Evolutionary conservation across 2,888 invertebrate species (phyloP), one percentile per base, ranked within the genome.

Genomic region (Amaurobius ferox): DNA sequence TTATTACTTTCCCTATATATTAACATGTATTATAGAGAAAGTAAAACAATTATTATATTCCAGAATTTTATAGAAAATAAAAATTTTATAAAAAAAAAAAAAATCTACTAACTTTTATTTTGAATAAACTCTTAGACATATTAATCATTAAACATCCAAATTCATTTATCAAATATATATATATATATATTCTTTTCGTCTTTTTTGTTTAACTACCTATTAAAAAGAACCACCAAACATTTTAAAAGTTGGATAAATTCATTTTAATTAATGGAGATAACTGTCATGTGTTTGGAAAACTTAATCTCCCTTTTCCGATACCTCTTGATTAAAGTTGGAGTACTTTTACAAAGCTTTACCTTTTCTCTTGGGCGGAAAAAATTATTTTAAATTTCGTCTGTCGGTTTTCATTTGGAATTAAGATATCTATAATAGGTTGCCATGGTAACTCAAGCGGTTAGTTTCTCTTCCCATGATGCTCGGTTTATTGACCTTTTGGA

Each of bases 281-380:
- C 55, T 55, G 55, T 3, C 55, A 55, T 23, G 55, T 19, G 23
- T 55, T 55, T 55, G 23, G 55, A 23, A 23, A 55, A 19, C 55
- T 19, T 55, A 55, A 23, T 55, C 55, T 11, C 23, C 11, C 55
- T 55, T 55, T 55, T 40, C 32, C 29, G 23, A 40, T 40, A 19
- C 68, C 29, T 11, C 62, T 62, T 40, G 35, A 70, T 70, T 64
- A 61, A 70, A 62, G 39, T n/a, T 29, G 61, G 62, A 78, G 70
- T 19, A 39, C 23, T 62, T 62, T 55, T 23, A 44, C 44, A 44
- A 44, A 9, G 9, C 2, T 35, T 35, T 35, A 35, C 6, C 35
- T 35, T 9, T 35, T 35, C 9, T 35, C 44, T 16, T 44, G 6
- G 44, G 44, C 16, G 6, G 16, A 16, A 44, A 44, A 44, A 44